Conservation (phyloP, 2,888 invertebrate genomes). For the Beris chalybata region DNA sequence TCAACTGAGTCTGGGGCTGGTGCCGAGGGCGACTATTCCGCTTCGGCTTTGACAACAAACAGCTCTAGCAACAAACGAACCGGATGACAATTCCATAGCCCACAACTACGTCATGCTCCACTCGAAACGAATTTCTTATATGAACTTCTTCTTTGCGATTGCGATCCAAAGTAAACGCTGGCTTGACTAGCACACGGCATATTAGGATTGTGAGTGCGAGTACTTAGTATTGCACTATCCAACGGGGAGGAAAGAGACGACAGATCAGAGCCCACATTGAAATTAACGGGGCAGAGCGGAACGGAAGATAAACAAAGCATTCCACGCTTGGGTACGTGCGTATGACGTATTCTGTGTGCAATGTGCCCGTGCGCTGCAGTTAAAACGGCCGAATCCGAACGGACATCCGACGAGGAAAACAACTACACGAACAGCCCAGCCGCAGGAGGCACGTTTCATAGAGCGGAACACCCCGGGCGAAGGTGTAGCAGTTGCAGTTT, state of each 20-base stretch:
- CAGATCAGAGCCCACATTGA: neutral
- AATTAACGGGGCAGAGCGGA: neutral
- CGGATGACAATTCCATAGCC: slow-evolving; percentile 28
- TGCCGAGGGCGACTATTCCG: neutral
- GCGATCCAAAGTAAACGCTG: neutral
- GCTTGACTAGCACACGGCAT: neutral
- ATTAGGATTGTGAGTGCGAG: neutral
- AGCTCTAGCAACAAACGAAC: slow-evolving; percentile 2
- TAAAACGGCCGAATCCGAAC: no score
- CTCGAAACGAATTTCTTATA: no score
- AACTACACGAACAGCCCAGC: no score
- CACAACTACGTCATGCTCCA: neutral
- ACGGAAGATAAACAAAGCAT: no score
- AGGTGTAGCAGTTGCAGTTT: no score
- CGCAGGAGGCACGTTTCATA: no score
- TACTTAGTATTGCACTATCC: neutral
- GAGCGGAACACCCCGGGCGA: no score
- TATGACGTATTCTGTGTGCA: no score
- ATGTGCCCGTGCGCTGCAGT: no score
- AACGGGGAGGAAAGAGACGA: neutral
- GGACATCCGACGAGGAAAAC: no score
- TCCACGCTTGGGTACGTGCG: no score
- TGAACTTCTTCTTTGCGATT: no score
- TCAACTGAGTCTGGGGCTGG: slow-evolving; percentile 12
- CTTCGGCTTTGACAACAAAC: slow-evolving; percentile 11